Percentiles rank a stretch among this genome's conserved stretches.
Evolutionary conservation across 30 jellyfish, hydroid and myxozoan genomes (phyloP).

Genomic region (Pelagia noctiluca): DNA sequence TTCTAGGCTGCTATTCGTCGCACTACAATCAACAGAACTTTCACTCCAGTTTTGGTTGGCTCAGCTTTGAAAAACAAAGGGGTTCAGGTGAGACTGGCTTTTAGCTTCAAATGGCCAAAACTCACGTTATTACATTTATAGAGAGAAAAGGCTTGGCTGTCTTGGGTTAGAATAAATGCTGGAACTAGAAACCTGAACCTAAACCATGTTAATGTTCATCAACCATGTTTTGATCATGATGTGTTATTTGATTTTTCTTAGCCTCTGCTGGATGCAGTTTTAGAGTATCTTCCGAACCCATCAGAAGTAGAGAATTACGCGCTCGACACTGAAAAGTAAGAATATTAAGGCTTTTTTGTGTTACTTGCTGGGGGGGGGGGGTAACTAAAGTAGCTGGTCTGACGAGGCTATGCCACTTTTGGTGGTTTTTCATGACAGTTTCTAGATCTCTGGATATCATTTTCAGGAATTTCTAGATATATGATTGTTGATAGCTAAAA

Average conservation of each 20-base stretch:
- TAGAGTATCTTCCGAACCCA: slow-evolving; percentile 97
- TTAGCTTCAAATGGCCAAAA: not conserved
- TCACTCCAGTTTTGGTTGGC: slow-evolving; percentile 96
- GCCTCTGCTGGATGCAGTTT: slow-evolving; percentile 96
- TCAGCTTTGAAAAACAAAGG: slow-evolving; percentile 99
- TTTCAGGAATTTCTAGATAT: no score
- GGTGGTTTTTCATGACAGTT: no score
- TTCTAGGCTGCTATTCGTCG: slow-evolving; percentile 98
- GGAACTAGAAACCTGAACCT: no score
- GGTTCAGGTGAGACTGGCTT: slow-evolving; percentile 72
- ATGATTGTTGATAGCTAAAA: no score
- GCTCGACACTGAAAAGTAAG: slow-evolving; percentile 81
- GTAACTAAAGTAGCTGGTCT: no score
- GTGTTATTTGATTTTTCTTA: slow-evolving; percentile 18
- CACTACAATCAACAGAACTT: slow-evolving; percentile 74
- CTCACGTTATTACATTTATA: not conserved
- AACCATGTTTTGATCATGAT: not conserved
- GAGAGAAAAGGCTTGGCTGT: not conserved
- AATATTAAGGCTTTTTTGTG: no score
- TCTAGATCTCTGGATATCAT: no score
- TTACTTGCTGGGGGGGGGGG: no score
- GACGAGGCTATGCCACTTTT: no score
- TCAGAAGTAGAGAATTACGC: slow-evolving; percentile 87
- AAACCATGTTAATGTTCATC: no score
- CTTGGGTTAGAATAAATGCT: not conserved